Evolutionary conservation across 2,888 invertebrate species (phyloP), one percentile per base, ranked within the genome.

Genomic region (Dasysyrphus tricinctus): DNA sequence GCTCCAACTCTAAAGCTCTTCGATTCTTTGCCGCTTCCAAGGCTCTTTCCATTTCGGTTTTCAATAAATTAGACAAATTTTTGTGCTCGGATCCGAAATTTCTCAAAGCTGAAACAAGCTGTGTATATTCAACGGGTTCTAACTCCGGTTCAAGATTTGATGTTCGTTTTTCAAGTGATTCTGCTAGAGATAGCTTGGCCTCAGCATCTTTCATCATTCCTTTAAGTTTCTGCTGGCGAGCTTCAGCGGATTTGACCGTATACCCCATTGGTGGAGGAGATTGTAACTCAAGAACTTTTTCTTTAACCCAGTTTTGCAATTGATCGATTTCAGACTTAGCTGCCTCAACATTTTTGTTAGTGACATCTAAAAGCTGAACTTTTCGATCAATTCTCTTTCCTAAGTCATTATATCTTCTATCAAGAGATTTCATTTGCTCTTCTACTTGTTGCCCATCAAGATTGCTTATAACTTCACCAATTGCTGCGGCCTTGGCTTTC

Each of bases 371-470:
- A 88, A 97, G 95, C 92, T 97, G 97, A 0, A 95, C 93, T 91
- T 97, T 98, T 72, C 98, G 95, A 91, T 97, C 96, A 67, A 97
- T 94, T 73, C 97, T 95, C 91, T 97, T 98, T 1, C 95, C 94
- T 1, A 97, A 95, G 90, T 98, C 98, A 87, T 96, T 96, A 90
- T 97, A 96, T 85, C 97, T 94, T 88, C 97, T 94, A 90, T 98
- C 97, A 0, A 97, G 94, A 0, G 96, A 96, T 91, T 97, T 97
- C 91, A 97, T 94, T 94, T 97, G 97, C 91, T 98, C 98, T 91
- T 97, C 97, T 2, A 98, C 96, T 93, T 98, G 97, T 91, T 98
- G 97, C 0, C 96, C 96, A 91, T 98, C 98, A 88, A 97, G 93
- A 91, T 97, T 97, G 91, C 96, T 97, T 12, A 97, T 96, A 34